Evolutionary conservation across 2,888 invertebrate species (phyloP).

Genomic region (Strigamia crassipes): DNA sequence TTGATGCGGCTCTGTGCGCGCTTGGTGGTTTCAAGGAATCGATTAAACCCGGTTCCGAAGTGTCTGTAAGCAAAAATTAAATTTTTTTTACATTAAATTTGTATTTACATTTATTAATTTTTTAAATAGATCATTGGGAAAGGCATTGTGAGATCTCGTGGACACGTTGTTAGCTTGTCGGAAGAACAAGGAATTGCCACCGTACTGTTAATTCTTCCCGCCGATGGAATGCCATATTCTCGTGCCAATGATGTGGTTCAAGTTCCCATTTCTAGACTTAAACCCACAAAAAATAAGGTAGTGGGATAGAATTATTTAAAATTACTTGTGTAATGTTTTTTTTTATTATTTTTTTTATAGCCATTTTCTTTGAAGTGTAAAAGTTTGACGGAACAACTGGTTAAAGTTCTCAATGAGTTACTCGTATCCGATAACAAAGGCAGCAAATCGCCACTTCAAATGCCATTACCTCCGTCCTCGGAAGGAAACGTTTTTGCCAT

Average conservation of each 20-base stretch:
- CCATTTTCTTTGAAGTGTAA: constrained; percentile 54
- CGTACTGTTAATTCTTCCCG: constrained; percentile 54
- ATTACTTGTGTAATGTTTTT: neutral
- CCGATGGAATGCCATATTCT: constrained; percentile 52
- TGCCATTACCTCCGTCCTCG: constrained; percentile 54
- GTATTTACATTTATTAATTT: neutral
- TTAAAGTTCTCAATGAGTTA: constrained; percentile 55
- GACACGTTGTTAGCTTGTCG: constrained; percentile 56
- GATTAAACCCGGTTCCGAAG: constrained; percentile 58
- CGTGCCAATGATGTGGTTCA: constrained; percentile 56
- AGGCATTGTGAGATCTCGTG: constrained; percentile 55
- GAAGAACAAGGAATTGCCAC: constrained; percentile 58
- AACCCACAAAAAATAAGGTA: constrained; percentile 56
- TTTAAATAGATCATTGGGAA: constrained; percentile 55
- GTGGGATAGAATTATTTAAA: neutral
- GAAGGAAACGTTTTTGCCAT: constrained; percentile 56
- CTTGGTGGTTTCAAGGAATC: constrained; percentile 60
- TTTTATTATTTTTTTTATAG: constrained; percentile 51
- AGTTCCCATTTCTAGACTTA: constrained; percentile 55
- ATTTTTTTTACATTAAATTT: no score
- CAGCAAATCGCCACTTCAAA: constrained; percentile 55
- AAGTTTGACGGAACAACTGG: constrained; percentile 56
- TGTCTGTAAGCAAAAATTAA: constrained; percentile 54
- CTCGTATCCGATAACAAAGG: constrained; percentile 53
- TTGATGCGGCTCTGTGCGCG: constrained; percentile 58